Evolutionary conservation across 2,113 vertebrate genomes (phyloP).

Genomic region (Chlorodrepanis virens): DNA sequence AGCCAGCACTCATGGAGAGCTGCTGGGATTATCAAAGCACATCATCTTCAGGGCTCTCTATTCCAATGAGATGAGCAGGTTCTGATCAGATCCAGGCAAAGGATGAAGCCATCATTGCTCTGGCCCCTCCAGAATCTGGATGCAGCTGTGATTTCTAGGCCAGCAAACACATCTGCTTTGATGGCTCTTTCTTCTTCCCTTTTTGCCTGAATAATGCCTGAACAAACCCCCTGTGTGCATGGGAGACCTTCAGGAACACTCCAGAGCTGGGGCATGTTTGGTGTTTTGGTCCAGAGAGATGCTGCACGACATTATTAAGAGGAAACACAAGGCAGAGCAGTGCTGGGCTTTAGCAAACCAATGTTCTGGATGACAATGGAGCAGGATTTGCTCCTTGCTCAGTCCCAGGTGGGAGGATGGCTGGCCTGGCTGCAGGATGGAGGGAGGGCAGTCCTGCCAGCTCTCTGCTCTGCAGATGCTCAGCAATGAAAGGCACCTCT

Average conservation of each 20-base stretch:
- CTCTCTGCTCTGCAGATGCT: background rate
- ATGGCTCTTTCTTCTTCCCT: background rate
- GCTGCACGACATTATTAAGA: background rate
- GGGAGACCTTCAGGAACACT: background rate
- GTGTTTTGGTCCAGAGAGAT: background rate
- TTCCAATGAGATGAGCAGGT: background rate
- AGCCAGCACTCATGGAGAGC: background rate
- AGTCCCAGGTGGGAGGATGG: background rate
- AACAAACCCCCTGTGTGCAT: fast-evolving
- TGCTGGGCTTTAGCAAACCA: background rate
- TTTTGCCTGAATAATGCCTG: background rate
- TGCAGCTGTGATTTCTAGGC: background rate
- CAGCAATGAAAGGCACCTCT: background rate
- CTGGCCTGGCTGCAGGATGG: background rate
- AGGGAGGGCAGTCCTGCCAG: background rate
- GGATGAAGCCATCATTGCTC: background rate
- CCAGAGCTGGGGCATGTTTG: too few relatives aligned
- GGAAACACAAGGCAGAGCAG: background rate
- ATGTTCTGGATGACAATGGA: background rate
- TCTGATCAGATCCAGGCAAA: background rate
- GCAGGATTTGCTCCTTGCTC: background rate
- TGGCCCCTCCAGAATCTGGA: background rate
- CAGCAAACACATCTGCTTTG: background rate
- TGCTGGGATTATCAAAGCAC: background rate
- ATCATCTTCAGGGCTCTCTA: background rate